A percentile compares a stretch with the other conserved stretches of the same genome.
Evolutionary conservation across 2,797 vertebrate genomes (phyloP).

Genomic region (Danio jaintianensis): DNA sequence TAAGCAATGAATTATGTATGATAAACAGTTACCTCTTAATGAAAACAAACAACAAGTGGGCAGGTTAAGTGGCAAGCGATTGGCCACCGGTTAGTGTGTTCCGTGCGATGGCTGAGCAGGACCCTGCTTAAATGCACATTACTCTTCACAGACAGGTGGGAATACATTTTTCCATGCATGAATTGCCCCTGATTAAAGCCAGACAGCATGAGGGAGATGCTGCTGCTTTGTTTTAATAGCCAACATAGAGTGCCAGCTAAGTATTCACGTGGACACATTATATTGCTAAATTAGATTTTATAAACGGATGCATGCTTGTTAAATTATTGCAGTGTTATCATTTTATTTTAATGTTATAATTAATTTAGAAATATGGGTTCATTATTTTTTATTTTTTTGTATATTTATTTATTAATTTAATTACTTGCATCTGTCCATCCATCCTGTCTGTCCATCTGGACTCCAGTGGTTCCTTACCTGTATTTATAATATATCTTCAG

Average conservation of each 20-base stretch:
- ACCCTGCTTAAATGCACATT: conserved; percentile 67
- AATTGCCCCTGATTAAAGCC: conserved; percentile 47
- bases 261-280: not conserved
- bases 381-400: no score
- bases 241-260: conserved; percentile 4
- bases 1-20: conserved; percentile 73
- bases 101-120: conserved; percentile 33
- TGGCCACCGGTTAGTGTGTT: conserved; percentile 63
- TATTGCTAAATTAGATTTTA: no score
- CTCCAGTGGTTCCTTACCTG: no score
- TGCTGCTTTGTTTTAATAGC: conserved; percentile 32
- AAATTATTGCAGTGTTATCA: no score
- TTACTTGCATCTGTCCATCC: no score
- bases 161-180: conserved; percentile 41
- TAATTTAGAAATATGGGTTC: no score
- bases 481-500: no score
- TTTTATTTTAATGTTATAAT: no score
- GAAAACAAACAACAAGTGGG: conserved; percentile 71
- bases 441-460: no score
- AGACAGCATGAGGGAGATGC: conserved; percentile 6
- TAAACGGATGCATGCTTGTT: no score
- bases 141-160: conserved; percentile 67
- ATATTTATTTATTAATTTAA: no score
- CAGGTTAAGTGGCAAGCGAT: conserved; percentile 67
- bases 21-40: conserved; percentile 70